These are phyloP conservation scores for Syngnathus scovelli DNA, from an alignment of 2,113 vertebrate species.

Conservation along the genomic window DNA sequence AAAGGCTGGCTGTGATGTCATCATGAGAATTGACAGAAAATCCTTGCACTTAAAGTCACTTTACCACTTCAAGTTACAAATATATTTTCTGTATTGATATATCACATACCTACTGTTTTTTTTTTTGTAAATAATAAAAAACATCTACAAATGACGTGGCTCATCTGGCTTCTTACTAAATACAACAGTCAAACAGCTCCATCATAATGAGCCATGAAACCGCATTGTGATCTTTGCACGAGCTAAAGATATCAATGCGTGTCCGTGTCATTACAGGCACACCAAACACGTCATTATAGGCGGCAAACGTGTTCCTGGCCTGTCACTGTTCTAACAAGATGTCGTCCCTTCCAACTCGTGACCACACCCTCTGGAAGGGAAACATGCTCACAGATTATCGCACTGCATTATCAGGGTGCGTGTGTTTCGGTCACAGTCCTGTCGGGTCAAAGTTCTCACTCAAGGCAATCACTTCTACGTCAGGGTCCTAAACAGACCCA, in stretches of 20 bases:
- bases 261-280: constrained; percentile 3
- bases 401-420: constrained; percentile 42
- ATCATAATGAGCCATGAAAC: background rate
- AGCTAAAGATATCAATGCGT: background rate
- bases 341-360: constrained; percentile 6
- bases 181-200: no score
- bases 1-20: no score
- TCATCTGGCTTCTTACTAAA: no score
- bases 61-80: no score
- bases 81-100: no score
- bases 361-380: constrained; percentile 32
- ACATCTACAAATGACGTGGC: no score
- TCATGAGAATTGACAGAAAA: no score
- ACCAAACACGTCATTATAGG: constrained; percentile 15
- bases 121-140: no score
- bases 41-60: no score
- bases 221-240: background rate
- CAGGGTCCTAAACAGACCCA: background rate
- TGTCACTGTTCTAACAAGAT: constrained; percentile 8
- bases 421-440: constrained; percentile 19
- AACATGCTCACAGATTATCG: constrained; percentile 24
- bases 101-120: no score
- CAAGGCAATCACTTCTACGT: constrained; percentile 1
- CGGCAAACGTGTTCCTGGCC: constrained; percentile 6
- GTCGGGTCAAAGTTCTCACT: constrained; percentile 49